phyloP scores from a whole-genome alignment of 2,888 invertebrate species.

The Lasioglossum calceatum region DNA sequence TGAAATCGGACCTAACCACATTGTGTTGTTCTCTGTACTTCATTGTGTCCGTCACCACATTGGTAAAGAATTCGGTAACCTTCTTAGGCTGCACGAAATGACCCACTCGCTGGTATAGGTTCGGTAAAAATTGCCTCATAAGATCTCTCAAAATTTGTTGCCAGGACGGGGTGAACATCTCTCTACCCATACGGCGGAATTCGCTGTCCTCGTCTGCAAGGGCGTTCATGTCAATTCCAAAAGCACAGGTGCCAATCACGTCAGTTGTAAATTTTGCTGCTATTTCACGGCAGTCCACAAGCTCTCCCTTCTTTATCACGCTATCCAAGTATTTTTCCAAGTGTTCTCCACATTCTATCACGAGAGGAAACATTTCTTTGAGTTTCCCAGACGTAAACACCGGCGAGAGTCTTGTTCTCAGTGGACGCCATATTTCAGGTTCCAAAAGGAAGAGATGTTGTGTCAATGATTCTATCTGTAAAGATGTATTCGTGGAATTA shows the following conservation, averaged over 20 bases:
- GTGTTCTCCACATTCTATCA: not conserved
- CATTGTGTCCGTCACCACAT: not conserved
- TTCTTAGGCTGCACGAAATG: not conserved
- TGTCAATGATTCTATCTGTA: not conserved
- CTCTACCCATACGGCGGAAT: conserved; percentile 1
- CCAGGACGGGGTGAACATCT: not conserved
- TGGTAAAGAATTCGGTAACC: not conserved
- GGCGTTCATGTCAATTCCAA: conserved; percentile 11
- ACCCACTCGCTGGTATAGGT: not conserved
- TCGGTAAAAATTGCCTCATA: not conserved
- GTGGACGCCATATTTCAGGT: conserved; percentile 7
- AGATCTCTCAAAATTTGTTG: fast-evolving
- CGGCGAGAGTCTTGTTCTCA: not conserved
- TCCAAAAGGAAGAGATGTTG: not conserved
- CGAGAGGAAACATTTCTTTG: conserved; percentile 5
- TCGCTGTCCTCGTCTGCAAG: not conserved
- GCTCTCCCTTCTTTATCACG: not conserved
- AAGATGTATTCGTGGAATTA: not conserved
- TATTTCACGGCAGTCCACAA: not conserved
- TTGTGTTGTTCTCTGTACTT: not conserved
- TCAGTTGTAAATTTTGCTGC: conserved; percentile 9
- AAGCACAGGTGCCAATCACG: conserved; percentile 8
- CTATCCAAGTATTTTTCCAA: not conserved
- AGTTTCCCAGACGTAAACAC: conserved; percentile 9
- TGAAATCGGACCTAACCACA: not conserved